phyloP scores from a whole-genome alignment of 2,888 invertebrate species.

The Pachliopta kotzebuea region DNA sequence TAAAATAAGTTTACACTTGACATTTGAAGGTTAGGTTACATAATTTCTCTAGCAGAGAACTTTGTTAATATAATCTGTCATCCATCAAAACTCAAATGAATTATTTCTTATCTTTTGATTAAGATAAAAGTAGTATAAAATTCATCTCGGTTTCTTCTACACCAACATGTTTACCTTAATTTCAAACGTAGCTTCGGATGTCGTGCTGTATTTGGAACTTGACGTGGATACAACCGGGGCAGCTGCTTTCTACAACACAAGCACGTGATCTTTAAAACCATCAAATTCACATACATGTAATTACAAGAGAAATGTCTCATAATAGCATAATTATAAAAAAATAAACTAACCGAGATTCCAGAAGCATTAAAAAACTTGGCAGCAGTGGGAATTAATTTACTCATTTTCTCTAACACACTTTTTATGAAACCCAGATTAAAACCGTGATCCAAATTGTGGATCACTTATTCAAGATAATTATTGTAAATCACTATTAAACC shows the following conservation, averaged over 20 bases:
- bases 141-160: background rate
- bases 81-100: background rate
- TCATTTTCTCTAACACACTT: slow-evolving; percentile 59
- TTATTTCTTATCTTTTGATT: background rate
- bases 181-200: slow-evolving; percentile 82
- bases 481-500: slow-evolving; percentile 3
- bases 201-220: slow-evolving; percentile 79
- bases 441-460: slow-evolving; percentile 26
- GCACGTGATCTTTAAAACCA: slow-evolving; percentile 19
- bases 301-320: slow-evolving; percentile 2
- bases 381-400: slow-evolving; percentile 62
- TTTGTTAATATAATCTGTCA: slow-evolving; percentile 20
- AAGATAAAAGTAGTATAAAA: background rate
- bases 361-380: slow-evolving; percentile 60
- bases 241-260: slow-evolving; percentile 61
- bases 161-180: slow-evolving; percentile 64
- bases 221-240: slow-evolving; percentile 53
- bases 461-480: slow-evolving; percentile 15
- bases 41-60: slow-evolving; percentile 47
- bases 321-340: slow-evolving; percentile 18
- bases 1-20: slow-evolving; percentile 50
- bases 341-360: slow-evolving; percentile 53
- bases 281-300: slow-evolving; percentile 3
- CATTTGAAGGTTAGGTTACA: slow-evolving; percentile 76
- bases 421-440: slow-evolving; percentile 61